A percentile compares a stretch with the other conserved stretches of the same genome.
Conservation (phyloP, 2,888 invertebrate species). For the Lithosia quadra region DNA sequence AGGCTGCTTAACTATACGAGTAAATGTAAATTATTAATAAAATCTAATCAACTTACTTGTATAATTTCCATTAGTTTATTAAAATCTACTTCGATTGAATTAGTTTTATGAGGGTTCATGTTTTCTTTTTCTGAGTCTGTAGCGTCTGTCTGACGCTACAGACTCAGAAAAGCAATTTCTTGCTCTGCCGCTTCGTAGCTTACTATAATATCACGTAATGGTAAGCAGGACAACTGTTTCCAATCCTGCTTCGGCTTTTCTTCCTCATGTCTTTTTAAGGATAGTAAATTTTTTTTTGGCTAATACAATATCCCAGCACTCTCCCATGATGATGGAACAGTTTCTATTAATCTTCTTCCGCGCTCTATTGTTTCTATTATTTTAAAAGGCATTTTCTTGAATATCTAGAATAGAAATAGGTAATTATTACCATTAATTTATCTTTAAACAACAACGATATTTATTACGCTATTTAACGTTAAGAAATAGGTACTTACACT, state of each 20-base stretch:
- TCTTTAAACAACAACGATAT: constrained; percentile 5
- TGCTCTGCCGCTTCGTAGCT: no score
- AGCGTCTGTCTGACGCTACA: no score
- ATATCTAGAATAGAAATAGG: constrained; percentile 20
- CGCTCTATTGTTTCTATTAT: no score
- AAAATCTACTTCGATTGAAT: constrained; percentile 14
- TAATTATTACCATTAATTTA: constrained; percentile 10
- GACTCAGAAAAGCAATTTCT: no score
- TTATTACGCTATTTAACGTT: constrained; percentile 3
- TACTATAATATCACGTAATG: no score
- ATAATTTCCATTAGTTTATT: constrained; percentile 22
- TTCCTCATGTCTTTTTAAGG: constrained; percentile 20
- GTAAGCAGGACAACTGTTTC: constrained; percentile 20
- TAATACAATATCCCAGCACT: constrained; percentile 21
- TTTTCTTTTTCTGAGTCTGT: no score
- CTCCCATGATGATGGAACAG: constrained; percentile 26
- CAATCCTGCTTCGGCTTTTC: constrained; percentile 19
- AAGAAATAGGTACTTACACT: constrained; percentile 10
- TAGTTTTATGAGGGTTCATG: no score
- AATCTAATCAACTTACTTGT: constrained; percentile 11
- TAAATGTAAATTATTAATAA: neutral
- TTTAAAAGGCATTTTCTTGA: constrained; percentile 27
- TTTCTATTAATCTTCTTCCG: constrained; percentile 28
- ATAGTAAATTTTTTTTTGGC: constrained; percentile 20
- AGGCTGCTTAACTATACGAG: neutral